Base-by-base conservation (phyloP, 2,888 invertebrate genomes). In the Drosophila aldrichi region DNA sequence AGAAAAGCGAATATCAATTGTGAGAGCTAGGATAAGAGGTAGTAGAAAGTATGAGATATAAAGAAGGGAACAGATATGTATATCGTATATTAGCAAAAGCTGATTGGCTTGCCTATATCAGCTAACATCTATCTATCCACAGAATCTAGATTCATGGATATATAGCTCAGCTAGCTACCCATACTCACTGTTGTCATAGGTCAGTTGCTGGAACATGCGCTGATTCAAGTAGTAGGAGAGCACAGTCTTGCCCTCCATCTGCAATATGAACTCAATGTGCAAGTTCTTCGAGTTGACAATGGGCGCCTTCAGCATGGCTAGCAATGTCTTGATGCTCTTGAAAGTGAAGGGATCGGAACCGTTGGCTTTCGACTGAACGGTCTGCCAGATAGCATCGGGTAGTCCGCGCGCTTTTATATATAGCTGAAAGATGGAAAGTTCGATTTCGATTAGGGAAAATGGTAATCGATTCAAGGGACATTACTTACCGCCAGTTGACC, bases 171-270 rank as follows among this genome's bases (percentile, higher is more conserved):
- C 3, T 8, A 38, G 14, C 56, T 38, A 3, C 1, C 12, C 20
- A 62, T 55, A 94, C 94, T 94, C 90, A 96, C 96, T 94, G 74
- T 95, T 94, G 54, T 94, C 94, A 36, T 94, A 94, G 51, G 94
- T 95, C 89, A 95, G 94, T 63, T 94, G 94, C 48, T 94, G 94
- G 72, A 96, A 95, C 52, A 94, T 94, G 0, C 95, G 94, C 74
- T 95, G 94, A 84, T 96, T 96, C 63, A 96, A 92, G 78, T 96
- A 95, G 25, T 95, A 94, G 0, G 95, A 95, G 40, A 95, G 93
- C 0, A 96, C 94, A 0, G 95, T 95, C 87, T 95, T 95, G 32
- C 95, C 95, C 73, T 96, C 95, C 73, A 95, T 93, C 82, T 95
- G 95, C 0, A 95, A 92, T 6, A 96, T 95, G 12, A 96, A 92